Evolutionary conservation across 2,888 invertebrate species (phyloP).

Genomic region (Brenthis hecate): DNA sequence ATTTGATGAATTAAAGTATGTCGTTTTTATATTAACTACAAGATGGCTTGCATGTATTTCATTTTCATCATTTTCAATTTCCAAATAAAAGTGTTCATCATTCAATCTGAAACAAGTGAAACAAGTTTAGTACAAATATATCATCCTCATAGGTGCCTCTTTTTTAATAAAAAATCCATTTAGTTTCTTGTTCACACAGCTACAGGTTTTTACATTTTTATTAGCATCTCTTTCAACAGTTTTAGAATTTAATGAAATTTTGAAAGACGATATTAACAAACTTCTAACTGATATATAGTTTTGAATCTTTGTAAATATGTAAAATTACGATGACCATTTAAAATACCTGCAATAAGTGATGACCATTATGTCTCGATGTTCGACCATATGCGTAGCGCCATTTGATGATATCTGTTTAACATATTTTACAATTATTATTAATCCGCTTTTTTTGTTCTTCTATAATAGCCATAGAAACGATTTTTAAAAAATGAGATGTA

Average conservation of each 20-base stretch:
- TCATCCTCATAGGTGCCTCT: no score
- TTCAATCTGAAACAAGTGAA: conserved; percentile 39
- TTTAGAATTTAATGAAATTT: no score
- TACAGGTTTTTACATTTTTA: no score
- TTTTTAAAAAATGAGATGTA: no score
- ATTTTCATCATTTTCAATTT: conserved; percentile 22
- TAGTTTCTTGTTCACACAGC: no score
- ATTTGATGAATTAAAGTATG: not conserved
- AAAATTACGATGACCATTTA: not conserved
- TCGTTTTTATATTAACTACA: conserved; percentile 25
- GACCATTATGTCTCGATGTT: conserved; percentile 17
- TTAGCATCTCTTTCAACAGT: no score
- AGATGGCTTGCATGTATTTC: conserved; percentile 19
- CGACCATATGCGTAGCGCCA: conserved; percentile 7
- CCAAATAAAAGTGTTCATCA: conserved; percentile 40
- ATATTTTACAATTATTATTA: not conserved
- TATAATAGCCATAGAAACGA: no score
- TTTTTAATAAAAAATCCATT: no score
- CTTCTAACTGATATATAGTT: no score
- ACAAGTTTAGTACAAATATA: not conserved
- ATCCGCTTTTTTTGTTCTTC: not conserved
- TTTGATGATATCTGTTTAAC: conserved; percentile 30
- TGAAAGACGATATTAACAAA: no score
- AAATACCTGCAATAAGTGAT: conserved; percentile 37
- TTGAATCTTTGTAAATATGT: no score